phyloP scores from a whole-genome alignment of 2,797 vertebrate genomes.

The Phyllotis vaccarum region DNA sequence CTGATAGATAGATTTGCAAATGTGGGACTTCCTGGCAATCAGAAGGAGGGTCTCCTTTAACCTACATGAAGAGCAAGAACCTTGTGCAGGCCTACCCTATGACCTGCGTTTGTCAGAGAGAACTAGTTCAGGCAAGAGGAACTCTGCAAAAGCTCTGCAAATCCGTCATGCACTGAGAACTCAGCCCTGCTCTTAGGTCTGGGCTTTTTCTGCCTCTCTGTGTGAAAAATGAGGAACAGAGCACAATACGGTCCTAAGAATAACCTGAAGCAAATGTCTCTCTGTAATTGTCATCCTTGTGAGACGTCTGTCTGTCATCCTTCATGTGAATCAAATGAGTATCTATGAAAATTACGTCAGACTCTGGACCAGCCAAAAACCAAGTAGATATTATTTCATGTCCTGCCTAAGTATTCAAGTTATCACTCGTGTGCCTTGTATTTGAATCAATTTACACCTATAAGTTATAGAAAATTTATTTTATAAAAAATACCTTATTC shows the following conservation, averaged over 20 bases:
- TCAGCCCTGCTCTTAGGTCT: not conserved
- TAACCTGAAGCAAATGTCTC: not conserved
- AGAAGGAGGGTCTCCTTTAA: not conserved
- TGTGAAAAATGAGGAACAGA: not conserved
- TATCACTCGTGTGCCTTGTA: not conserved
- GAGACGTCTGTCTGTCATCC: not conserved
- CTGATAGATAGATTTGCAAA: not conserved
- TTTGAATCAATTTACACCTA: not conserved
- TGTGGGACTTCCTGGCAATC: not conserved
- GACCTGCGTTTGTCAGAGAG: not conserved
- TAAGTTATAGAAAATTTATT: not conserved
- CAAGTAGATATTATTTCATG: no score
- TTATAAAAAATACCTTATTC: not conserved
- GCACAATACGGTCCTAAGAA: not conserved
- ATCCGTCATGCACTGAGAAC: not conserved
- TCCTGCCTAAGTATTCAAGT: not conserved
- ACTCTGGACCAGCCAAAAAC: not conserved
- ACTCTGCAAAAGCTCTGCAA: not conserved
- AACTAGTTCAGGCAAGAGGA: not conserved
- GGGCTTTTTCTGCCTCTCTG: not conserved
- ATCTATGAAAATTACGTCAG: not conserved
- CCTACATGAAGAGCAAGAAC: not conserved
- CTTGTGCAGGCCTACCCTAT: not conserved
- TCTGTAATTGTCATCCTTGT: not conserved
- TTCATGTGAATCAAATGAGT: not conserved